Evolutionary conservation across 2,888 invertebrate species (phyloP).

Genomic region (Drosophila setosimentum): DNA sequence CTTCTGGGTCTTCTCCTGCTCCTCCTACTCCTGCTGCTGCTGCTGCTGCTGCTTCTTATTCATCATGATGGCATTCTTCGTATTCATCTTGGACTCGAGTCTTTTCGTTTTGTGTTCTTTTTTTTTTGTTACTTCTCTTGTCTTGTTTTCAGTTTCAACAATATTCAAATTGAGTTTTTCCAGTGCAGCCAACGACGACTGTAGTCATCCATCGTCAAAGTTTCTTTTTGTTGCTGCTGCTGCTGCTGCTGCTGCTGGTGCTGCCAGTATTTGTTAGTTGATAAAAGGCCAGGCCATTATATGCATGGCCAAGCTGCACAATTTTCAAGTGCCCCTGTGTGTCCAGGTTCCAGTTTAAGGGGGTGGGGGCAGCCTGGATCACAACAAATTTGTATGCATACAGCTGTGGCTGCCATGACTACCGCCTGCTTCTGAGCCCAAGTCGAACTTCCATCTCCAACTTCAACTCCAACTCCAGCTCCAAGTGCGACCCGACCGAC

Average conservation of each 20-base stretch:
- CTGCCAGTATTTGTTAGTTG: constrained; percentile 79
- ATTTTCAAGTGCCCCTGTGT: constrained; percentile 74
- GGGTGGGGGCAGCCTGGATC: constrained; percentile 5
- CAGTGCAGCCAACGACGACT: constrained; percentile 68
- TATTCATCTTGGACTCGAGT: constrained; percentile 48
- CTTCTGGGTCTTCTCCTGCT: constrained; percentile 21
- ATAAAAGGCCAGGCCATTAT: constrained; percentile 82
- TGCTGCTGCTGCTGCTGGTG: constrained; percentile 34
- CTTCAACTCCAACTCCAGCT: constrained; percentile 28
- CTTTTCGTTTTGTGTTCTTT: constrained; percentile 17
- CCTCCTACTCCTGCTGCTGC: constrained; percentile 24
- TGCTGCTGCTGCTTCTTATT: constrained; percentile 27
- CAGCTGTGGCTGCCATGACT: constrained; percentile 76
- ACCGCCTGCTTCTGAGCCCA: constrained; percentile 39
- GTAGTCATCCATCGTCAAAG: constrained; percentile 78
- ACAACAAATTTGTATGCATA: constrained; percentile 81
- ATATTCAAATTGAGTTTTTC: constrained; percentile 83
- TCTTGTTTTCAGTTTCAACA: constrained; percentile 70
- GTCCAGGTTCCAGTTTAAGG: constrained; percentile 48
- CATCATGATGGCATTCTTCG: constrained; percentile 5
- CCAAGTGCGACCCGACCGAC: constrained; percentile 74
- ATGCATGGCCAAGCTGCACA: constrained; percentile 80
- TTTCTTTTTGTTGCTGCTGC: constrained; percentile 48
- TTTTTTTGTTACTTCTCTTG: constrained; percentile 31
- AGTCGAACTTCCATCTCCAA: constrained; percentile 39